Evolutionary conservation across 1,140 invertebrate species (phyloP).

Genomic region (Tribolium madens): DNA sequence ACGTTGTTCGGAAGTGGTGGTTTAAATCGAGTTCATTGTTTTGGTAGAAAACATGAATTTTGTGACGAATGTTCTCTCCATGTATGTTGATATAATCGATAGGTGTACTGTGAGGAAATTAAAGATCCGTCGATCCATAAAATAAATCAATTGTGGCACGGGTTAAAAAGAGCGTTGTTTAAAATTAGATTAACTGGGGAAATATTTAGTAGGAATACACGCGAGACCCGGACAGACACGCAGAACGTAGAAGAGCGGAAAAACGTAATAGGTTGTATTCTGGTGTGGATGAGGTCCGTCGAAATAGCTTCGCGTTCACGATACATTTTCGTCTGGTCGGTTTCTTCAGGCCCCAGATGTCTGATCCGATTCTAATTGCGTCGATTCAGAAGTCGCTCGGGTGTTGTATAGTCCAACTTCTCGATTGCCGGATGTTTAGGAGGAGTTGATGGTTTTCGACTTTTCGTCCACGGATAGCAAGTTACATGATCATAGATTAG

Average conservation of each 20-base stretch:
- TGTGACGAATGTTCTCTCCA: conserved; percentile 2
- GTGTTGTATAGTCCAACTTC: conserved; percentile 20
- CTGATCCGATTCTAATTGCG: conserved; percentile 40
- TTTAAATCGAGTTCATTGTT: not conserved
- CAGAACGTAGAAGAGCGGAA: conserved; percentile 27
- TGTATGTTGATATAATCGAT: conserved; percentile 44
- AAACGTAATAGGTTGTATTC: conserved; percentile 28
- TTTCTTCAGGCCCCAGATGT: conserved; percentile 10
- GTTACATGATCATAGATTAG: conserved; percentile 28
- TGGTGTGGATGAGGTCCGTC: conserved; percentile 28
- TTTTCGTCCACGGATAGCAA: not conserved
- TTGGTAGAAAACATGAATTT: not conserved
- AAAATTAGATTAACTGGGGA: conserved; percentile 44
- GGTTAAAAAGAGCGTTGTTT: conserved; percentile 45
- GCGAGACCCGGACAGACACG: conserved; percentile 35
- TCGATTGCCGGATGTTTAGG: not conserved
- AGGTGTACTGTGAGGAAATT: conserved; percentile 48
- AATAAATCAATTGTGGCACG: conserved; percentile 49
- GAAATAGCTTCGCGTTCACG: conserved; percentile 15
- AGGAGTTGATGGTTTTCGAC: not conserved
- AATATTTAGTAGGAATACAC: conserved; percentile 40
- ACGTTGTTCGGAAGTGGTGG: conserved; percentile 12
- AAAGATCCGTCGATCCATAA: conserved; percentile 50
- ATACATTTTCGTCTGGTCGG: conserved; percentile 13
- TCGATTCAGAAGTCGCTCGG: conserved; percentile 32